Evolutionary conservation across 37 sponge, comb jelly and placozoan genomes (phyloP).

Genomic region (Agelas oroides): DNA sequence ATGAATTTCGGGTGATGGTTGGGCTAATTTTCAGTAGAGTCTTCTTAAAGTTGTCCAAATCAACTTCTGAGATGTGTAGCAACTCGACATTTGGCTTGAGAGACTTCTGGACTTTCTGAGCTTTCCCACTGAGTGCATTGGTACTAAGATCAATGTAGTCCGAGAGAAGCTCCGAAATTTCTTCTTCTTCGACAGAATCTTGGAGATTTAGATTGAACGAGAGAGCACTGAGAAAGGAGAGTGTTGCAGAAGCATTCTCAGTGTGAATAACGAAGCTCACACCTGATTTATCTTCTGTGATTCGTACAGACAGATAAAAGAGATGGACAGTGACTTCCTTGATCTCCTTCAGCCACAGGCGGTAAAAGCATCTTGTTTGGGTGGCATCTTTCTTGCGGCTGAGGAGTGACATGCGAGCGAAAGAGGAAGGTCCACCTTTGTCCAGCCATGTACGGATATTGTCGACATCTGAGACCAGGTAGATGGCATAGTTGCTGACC

Average conservation of each 20-base stretch:
- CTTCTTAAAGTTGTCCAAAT: conserved; percentile 32
- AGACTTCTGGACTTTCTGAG: neutral
- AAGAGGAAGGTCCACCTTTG: conserved; percentile 51
- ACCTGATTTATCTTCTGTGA: neutral
- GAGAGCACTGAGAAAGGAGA: conserved; percentile 47
- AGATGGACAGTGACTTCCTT: conserved; percentile 50
- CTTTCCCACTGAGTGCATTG: neutral
- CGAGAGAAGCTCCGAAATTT: conserved; percentile 24
- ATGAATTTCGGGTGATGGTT: neutral
- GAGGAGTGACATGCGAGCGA: conserved; percentile 33
- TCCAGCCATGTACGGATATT: conserved; percentile 54
- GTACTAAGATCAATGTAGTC: conserved; percentile 38
- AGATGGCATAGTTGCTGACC: conserved; percentile 62
- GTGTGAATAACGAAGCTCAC: conserved; percentile 24
- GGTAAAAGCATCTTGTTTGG: conserved; percentile 47
- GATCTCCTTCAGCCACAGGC: conserved; percentile 54
- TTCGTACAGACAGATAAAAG: conserved; percentile 30
- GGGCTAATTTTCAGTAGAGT: conserved; percentile 13
- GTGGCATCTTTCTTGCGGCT: neutral
- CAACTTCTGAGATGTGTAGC: neutral
- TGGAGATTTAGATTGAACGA: conserved; percentile 17
- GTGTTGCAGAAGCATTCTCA: conserved; percentile 14
- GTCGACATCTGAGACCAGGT: conserved; percentile 55
- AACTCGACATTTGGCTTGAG: conserved; percentile 10
- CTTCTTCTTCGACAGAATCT: conserved; percentile 38